Conservation (phyloP, 2,113 vertebrate genomes). For the Takifugu bimaculatus region DNA sequence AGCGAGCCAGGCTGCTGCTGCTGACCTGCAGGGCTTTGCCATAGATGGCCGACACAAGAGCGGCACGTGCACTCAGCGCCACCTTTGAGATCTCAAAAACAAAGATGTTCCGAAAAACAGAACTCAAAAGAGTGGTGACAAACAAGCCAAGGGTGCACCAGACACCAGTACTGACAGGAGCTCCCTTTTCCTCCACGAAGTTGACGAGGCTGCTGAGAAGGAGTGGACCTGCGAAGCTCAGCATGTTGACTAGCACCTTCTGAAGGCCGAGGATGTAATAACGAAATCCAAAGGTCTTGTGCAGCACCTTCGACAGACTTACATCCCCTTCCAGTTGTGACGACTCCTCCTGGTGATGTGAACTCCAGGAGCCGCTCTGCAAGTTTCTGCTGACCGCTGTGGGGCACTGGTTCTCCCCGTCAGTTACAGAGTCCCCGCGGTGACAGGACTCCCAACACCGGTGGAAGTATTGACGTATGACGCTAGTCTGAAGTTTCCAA, state of each 20-base stretch:
- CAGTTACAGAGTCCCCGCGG: conserved; percentile 1
- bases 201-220: conserved; percentile 84
- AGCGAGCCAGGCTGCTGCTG: conserved; percentile 70
- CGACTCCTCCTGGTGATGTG: conserved; percentile 9
- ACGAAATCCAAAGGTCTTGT: conserved; percentile 79
- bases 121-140: conserved; percentile 74
- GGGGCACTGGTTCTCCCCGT: conserved; percentile 46
- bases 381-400: conserved; percentile 41
- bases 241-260: conserved; percentile 78
- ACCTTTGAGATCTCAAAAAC: conserved; percentile 83
- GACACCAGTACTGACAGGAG: conserved; percentile 81
- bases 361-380: conserved; percentile 46
- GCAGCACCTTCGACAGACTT: conserved; percentile 77
- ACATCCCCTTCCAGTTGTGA: conserved; percentile 53
- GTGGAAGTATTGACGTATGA: conserved; percentile 74
- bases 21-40: conserved; percentile 81
- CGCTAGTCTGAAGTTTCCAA: conserved; percentile 70
- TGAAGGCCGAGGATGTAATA: conserved; percentile 84
- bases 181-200: conserved; percentile 83
- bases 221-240: conserved; percentile 84
- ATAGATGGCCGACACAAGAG: conserved; percentile 83
- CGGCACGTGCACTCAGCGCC: conserved; percentile 75
- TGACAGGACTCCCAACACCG: conserved; percentile 77
- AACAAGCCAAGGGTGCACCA: conserved; percentile 85
- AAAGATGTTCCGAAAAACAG: conserved; percentile 84